phyloP scores from a whole-genome alignment of 2,113 vertebrate species.

The Pelodiscus sinensis region DNA sequence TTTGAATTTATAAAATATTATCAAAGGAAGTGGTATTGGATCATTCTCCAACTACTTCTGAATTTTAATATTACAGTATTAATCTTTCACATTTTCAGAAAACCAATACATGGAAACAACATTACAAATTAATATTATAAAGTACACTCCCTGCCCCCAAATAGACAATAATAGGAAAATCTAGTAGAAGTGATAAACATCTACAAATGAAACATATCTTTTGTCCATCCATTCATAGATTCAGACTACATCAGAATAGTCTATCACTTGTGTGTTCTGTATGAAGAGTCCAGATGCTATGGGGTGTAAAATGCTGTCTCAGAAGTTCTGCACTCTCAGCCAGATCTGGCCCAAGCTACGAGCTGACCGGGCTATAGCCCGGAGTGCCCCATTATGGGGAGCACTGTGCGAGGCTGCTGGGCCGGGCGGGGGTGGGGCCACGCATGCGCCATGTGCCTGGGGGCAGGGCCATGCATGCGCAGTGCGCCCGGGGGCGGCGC shows the following conservation, averaged over 20 bases:
- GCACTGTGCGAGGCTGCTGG: too few relatives aligned
- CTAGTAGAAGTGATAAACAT: conserved; percentile 2
- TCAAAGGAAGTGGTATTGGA: conserved; percentile 27
- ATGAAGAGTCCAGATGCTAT: neutral
- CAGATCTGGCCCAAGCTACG: too few relatives aligned
- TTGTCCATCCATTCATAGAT: neutral
- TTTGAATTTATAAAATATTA: conserved; percentile 3
- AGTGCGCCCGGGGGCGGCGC: too few relatives aligned
- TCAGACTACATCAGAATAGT: neutral
- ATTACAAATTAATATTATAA: neutral
- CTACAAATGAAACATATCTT: neutral
- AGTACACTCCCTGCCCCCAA: neutral
- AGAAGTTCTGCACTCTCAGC: neutral
- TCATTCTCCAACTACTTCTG: neutral
- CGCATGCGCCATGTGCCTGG: too few relatives aligned
- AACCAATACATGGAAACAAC: neutral
- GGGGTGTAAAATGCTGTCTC: neutral
- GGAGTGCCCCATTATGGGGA: too few relatives aligned
- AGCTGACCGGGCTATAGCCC: too few relatives aligned
- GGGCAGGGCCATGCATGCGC: too few relatives aligned
- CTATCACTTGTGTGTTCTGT: neutral
- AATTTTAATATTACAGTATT: neutral
- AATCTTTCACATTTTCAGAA: conserved; percentile 17
- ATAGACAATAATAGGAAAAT: neutral
- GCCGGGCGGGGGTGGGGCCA: too few relatives aligned